Conservation (phyloP, 2,113 vertebrate genomes). For the Cnemophilus loriae region DNA sequence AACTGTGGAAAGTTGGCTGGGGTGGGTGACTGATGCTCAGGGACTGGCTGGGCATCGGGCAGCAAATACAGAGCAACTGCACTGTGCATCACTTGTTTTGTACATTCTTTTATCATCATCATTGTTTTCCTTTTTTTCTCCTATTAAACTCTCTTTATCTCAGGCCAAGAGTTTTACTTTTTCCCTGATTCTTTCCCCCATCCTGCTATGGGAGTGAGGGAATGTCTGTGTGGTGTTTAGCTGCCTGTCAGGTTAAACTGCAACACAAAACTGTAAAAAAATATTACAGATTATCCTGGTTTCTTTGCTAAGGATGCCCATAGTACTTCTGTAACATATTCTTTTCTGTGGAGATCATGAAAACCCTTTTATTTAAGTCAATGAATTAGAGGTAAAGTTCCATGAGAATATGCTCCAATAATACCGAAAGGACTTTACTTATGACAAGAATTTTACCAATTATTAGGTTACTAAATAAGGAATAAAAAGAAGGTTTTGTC, state of each 20-base stretch:
- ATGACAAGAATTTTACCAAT: neutral
- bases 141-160: neutral
- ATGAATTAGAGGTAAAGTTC: neutral
- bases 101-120: neutral
- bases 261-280: neutral
- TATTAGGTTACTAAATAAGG: slow-evolving; percentile 1
- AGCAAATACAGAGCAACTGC: neutral
- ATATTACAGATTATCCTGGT: neutral
- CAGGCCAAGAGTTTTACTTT: neutral
- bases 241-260: neutral
- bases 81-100: neutral
- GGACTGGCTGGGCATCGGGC: neutral
- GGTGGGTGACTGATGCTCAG: neutral
- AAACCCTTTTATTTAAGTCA: neutral
- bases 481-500: neutral
- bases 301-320: neutral
- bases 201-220: neutral
- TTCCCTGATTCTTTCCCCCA: neutral
- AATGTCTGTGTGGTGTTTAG: neutral
- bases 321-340: neutral
- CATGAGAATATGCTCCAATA: neutral
- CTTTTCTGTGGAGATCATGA: neutral
- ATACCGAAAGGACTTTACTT: neutral
- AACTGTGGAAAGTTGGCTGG: neutral
- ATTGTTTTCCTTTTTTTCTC: neutral